Evolutionary conservation across 2,888 invertebrate genomes (phyloP), one percentile per base, ranked within the genome.

Genomic region (Metellina segmentata): DNA sequence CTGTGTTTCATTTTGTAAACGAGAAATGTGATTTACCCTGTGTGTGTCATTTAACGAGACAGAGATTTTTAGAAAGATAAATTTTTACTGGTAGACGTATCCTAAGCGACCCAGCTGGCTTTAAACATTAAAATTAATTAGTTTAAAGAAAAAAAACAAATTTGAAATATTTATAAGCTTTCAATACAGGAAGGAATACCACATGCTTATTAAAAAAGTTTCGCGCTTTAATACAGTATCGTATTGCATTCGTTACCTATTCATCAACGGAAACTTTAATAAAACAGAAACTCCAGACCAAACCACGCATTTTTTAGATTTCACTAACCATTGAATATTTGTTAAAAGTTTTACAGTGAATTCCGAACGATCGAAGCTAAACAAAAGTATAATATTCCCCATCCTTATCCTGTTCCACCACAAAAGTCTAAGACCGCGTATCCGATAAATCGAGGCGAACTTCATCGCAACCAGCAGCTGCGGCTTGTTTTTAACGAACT

Each of bases 401-500:
- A 16, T 61, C 61, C 61, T 61, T 61, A 61, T 61, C 61, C 61
- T 5, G 61, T 61, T 61, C 61, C 9, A 16, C 6, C 8, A 0
- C 61, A 61, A 34, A 34, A 1, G 34, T 69, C 69, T 69, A 69
- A n/a, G 34, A 78, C 11, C 52, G 7, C 34, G 49, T 13, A 49
- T 61, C 61, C 20, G 34, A 34, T 11, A 61, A 61, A 34, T 34
- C 34, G 34, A 34, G 16, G 1, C 0, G 13, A 61, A 16, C 5
- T 16, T 5, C 13, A 16, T 16, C 61, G 13, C 9, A 8, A 11
- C 13, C 61, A 34, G 6, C 19, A 11, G 34, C 74, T n/a, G 74
- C 34, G n/a, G n/a, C 34, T 74, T 19, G 74, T 74, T 74, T 74
- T 74, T 74, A 74, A 74, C 74, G 74, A 74, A 74, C 20, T 34